Evolutionary conservation across 1,140 invertebrate species (phyloP), one percentile per base, ranked within the genome.

Genomic region (Oncopodura yosiiana): DNA sequence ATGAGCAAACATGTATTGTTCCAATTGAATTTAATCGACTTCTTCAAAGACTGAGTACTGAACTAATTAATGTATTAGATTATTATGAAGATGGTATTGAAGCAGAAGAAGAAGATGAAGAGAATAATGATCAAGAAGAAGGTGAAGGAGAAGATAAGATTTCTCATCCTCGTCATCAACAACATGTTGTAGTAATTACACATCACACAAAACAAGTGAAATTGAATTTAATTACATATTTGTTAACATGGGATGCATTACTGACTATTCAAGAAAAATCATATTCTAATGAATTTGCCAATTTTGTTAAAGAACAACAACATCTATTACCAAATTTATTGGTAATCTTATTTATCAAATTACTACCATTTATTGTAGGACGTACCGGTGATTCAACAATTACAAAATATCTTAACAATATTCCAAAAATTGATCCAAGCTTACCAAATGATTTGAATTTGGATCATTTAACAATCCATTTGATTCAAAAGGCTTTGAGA

Each of bases 381-480:
- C 14, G n/a, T 9, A 18, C 3, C 8, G 14, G 12, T 23, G 4
- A 38, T 6, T 3, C 46, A 30, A 6, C 46, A 30, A 8, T 6
- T 6, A 11, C 39, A 19, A 51, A 4, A 29, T 52, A 18, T 39
- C 45, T 12, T 49, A 56, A 41, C 43, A 41, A 4, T 58, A 52
- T 32, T 63, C 60, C 36, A 54, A 60, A n/a, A 11, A 53, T 39
- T 16, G 39, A 53, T n/a, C 42, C 42, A 12, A 30, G 66, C 49
- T 61, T 64, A 5, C 72, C 71, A 69, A 70, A 67, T 8, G 71
- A 70, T 54, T 62, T 65, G 43, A 74, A 67, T 60, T 63, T 84
- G 6, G 73, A 81, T 57, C 73, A 79, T 44, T 69, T 86, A 49
- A 77, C 78, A 2, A 86, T 84, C 66, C 78, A 77, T 70, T 66